Percentiles rank a stretch among this genome's conserved stretches.
These are phyloP conservation scores for Eriocheir sinensis DNA, from an alignment of 1,140 invertebrate species.

Conservation along the genomic window DNA sequence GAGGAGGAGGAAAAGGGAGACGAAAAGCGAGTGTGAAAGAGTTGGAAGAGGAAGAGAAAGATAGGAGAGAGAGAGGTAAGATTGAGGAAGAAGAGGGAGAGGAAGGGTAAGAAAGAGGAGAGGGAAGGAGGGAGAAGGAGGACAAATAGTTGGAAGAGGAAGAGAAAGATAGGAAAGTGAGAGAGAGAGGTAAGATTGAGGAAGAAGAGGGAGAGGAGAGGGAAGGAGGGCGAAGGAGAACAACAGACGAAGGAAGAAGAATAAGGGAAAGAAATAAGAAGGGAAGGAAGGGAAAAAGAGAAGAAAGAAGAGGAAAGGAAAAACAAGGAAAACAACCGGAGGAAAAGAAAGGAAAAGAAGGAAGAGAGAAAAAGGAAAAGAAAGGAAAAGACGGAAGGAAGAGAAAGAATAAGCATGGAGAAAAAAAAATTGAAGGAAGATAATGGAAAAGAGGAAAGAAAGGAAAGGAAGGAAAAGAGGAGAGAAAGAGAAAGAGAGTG, in stretches of 20 bases:
- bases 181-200: no score
- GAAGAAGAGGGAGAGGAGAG: neutral
- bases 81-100: neutral
- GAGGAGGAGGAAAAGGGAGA: neutral
- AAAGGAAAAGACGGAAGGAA: neutral
- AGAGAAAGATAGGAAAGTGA: no score
- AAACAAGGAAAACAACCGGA: neutral
- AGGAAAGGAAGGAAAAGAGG: neutral
- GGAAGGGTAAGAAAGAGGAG: no score
- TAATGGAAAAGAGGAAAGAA: neutral
- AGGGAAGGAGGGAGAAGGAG: no score
- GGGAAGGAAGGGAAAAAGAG: neutral
- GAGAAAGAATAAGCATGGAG: neutral
- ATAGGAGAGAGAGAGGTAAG: neutral
- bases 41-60: neutral
- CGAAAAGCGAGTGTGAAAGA: neutral
- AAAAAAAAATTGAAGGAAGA: neutral
- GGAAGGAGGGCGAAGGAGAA: constrained; percentile 13
- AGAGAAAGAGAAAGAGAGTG: neutral
- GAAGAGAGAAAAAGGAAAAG: neutral
- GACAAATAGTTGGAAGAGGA: no score
- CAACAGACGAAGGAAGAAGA: neutral
- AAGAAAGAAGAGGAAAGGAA: neutral
- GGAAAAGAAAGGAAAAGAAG: neutral
- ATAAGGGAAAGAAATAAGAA: neutral